Percentiles rank a stretch among this genome's conserved stretches.
Conservation (phyloP, 2,888 invertebrate genomes). For the Drosophila anomalata region DNA sequence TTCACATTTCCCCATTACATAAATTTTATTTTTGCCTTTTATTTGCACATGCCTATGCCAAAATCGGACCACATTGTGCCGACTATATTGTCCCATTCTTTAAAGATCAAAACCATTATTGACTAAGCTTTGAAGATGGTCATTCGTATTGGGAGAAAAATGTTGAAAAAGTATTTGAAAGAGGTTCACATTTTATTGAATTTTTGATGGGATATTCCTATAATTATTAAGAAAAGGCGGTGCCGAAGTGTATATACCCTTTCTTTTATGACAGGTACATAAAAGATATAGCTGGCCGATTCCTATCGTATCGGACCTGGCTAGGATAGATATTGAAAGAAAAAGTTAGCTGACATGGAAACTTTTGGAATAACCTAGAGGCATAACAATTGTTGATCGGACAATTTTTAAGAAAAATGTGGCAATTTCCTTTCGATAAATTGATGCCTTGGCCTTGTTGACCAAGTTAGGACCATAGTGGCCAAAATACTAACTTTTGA, state of each 20-base stretch:
- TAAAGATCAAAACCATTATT: slow-evolving; percentile 48
- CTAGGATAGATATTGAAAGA: too few species aligned
- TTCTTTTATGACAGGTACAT: neutral
- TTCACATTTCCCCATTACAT: slow-evolving; percentile 71
- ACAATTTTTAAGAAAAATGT: too few species aligned
- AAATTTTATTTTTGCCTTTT: slow-evolving; percentile 36
- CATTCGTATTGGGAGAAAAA: slow-evolving; percentile 17
- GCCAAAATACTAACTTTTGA: too few species aligned
- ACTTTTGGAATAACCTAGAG: too few species aligned
- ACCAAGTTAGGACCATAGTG: too few species aligned
- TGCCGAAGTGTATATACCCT: neutral
- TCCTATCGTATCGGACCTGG: too few species aligned
- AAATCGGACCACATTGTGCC: slow-evolving; percentile 23
- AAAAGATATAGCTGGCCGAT: too few species aligned
- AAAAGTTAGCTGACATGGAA: too few species aligned
- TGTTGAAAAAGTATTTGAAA: neutral
- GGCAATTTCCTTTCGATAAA: too few species aligned
- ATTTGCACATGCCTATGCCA: slow-evolving; percentile 19
- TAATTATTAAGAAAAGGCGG: neutral
- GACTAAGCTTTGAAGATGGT: slow-evolving; percentile 29
- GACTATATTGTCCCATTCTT: slow-evolving; percentile 17
- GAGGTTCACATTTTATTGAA: neutral
- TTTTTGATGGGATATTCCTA: neutral
- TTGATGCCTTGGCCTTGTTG: too few species aligned
- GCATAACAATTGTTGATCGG: too few species aligned